Base-by-base conservation (phyloP, 1,140 invertebrate genomes). In the Cephus cinctus region DNA sequence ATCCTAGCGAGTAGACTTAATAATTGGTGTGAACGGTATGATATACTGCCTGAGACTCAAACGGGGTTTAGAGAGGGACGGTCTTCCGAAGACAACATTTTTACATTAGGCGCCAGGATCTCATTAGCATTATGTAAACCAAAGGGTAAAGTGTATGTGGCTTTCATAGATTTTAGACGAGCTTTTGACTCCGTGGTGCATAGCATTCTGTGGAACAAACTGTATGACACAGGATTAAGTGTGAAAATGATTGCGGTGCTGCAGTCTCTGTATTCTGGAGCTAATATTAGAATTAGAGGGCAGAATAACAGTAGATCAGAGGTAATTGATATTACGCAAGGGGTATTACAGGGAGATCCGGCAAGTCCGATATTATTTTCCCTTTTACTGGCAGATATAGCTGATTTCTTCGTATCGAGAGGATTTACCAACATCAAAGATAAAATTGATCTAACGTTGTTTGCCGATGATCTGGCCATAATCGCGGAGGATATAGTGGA, bases 21-120 rank as follows among this genome's bases (percentile, higher is more conserved):
- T 12, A 27, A 19, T 2, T 49, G 39, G 38, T 49, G 39, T 20
- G 47, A 43, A 42, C 12, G n/a, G 0, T 19, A 20, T 22, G 11
- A 31, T 5, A 44, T 50, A 5, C n/a, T 50, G n/a, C 42, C 38
- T 14, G 47, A 59, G 53, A 55, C n/a, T n/a, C n/a, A n/a, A n/a
- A n/a, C n/a, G n/a, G n/a, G n/a, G n/a, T n/a, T n/a, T n/a, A n/a
- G n/a, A n/a, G n/a, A n/a, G n/a, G n/a, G n/a, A n/a, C n/a, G n/a
- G n/a, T n/a, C n/a, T n/a, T n/a, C n/a, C n/a, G n/a, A n/a, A n/a
- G n/a, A n/a, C n/a, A n/a, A n/a, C n/a, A n/a, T n/a, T n/a, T n/a
- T 60, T 52, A 45, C 35, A 43, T 47, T 60, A 45, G 52, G 49
- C 50, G 53, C 52, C 45, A 52, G 49, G 45, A 54, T 60, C 49